Base-by-base conservation (phyloP, 2,113 vertebrate genomes). In the Lipophrys pholis region DNA sequence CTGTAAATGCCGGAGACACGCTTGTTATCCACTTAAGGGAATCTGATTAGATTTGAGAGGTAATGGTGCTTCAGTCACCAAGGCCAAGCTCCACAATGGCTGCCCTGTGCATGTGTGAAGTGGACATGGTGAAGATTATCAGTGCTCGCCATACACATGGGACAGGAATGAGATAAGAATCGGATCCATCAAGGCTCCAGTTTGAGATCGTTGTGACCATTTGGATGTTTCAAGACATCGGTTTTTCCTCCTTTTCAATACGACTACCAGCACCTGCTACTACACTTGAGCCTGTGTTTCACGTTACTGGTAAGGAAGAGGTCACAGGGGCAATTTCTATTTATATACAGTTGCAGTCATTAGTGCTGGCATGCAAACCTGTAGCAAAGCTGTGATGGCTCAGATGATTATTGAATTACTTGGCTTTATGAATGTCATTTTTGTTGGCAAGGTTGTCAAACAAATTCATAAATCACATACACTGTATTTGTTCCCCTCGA, bases 1-100 rank as follows among this genome's bases (percentile, higher is more conserved):
- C 91, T 91, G 91, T 91, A 92, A 90, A 91, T 83, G 81, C 87
- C 86, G 90, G 90, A 93, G 92, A 91, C 84, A 84, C 67, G 83
- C 87, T 90, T 86, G 87, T 93, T 91, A 93, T 87, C 82, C 84
- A 88, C 89, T 91, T 92, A 89, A 78, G 84, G 81, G 79, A 63
- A 87, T 84, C 83, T 83, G 86, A 92, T 92, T 92, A 83, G 81
- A 92, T 91, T 88, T 87, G 52, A 84, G 87, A 81, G 64, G 82
- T 87, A 91, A 88, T 88, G 87, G 68, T 54, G 81, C 82, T 89
- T 92, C 84, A 92, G 84, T 90, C 85, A 79, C 82, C 43, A 67
- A 87, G 82, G 73, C 76, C 63, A 81, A 39, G 58, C 46, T 51
- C 3, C 8, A 92, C 92, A 92, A 93, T 88, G 85, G 51, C 11